Evolutionary conservation across 2,113 vertebrate genomes (phyloP), one percentile per base, ranked within the genome.

Genomic region (Leptodactylus fuscus): DNA sequence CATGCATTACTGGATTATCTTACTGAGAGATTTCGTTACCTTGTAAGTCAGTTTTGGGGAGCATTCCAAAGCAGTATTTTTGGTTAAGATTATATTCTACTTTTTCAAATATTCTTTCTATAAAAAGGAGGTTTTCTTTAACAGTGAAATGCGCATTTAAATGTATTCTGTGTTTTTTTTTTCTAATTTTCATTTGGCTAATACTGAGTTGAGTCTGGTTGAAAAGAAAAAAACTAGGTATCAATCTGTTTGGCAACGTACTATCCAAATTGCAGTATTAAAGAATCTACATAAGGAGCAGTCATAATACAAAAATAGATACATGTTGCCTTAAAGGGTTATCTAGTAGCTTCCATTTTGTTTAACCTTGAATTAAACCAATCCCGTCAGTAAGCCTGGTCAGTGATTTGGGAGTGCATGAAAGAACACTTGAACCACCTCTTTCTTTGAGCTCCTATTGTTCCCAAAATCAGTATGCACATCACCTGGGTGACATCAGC

Each of bases 241-340:
- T 90, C 90, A 89, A 89, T 92, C 91, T 92, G 89, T 92, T 92
- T 91, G 94, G 94, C 94, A 94, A 95, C 94, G 90, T 89, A 93
- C 87, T 91, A 93, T 89, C 85, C 86, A 80, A 82, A 92, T 58
- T 48, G 16, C 76, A 71, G 49, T 73, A 75, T 83, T 58, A 71
- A 81, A 73, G 38, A 24, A 81, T 81, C 74, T 60, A 81, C 91
- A 87, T 89, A 91, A 1, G 90, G 92, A 93, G 84, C 86, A 90
- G 87, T 93, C 91, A 88, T 85, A 92, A 92, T 89, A 91, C 93
- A 88, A 92, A 89, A 94, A 94, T 94, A 95, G 93, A 95, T 93
- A 94, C 93, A 89, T 93, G 94, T 95, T 95, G 94, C 94, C 93
- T 95, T 94, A 94, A 95, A 94, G 92, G 93, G 92, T 94, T 94